A percentile compares a stretch with the other conserved stretches of the same genome.
Conservation (phyloP, 37 sponge, comb jelly and placozoan genomes). For the Trichoplax adhaerens region DNA sequence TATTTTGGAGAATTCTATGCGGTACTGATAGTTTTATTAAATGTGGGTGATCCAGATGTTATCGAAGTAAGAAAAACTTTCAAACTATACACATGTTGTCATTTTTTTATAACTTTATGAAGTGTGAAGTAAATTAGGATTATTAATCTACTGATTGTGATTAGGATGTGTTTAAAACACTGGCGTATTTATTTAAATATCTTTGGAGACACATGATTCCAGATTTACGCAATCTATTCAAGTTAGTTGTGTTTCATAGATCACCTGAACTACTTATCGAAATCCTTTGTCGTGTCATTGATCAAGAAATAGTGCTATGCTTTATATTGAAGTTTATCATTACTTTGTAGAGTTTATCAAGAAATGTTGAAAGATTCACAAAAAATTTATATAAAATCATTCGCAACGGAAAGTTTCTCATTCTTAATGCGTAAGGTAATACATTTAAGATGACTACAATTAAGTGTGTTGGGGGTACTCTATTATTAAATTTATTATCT, state of each 20-base stretch:
- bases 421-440: slow-evolving; percentile 38
- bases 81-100: not conserved
- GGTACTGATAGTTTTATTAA: slow-evolving; percentile 28
- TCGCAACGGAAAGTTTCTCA: slow-evolving; percentile 82
- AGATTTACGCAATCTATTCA: slow-evolving; percentile 41
- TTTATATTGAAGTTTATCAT: too few species aligned
- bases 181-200: slow-evolving; percentile 74
- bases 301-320: too few species aligned
- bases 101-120: not conserved
- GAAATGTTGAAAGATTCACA: slow-evolving; percentile 37
- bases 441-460: too few species aligned
- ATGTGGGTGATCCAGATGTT: slow-evolving; percentile 23
- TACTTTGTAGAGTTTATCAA: slow-evolving; percentile 31
- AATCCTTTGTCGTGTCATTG: too few species aligned
- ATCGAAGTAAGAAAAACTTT: slow-evolving; percentile 37
- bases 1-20: slow-evolving; percentile 51
- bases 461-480: too few species aligned
- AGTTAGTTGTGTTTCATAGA: slow-evolving; percentile 11
- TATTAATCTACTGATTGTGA: not conserved
- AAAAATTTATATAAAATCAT: slow-evolving; percentile 47
- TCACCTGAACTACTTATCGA: too few species aligned
- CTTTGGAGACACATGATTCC: slow-evolving; percentile 61
- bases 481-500: too few species aligned
- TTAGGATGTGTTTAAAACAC: slow-evolving; percentile 54
- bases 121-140: not conserved